These are phyloP conservation scores for Drosophila nasuta DNA, from an alignment of 1,140 invertebrate genomes.

Conservation along the genomic window DNA sequence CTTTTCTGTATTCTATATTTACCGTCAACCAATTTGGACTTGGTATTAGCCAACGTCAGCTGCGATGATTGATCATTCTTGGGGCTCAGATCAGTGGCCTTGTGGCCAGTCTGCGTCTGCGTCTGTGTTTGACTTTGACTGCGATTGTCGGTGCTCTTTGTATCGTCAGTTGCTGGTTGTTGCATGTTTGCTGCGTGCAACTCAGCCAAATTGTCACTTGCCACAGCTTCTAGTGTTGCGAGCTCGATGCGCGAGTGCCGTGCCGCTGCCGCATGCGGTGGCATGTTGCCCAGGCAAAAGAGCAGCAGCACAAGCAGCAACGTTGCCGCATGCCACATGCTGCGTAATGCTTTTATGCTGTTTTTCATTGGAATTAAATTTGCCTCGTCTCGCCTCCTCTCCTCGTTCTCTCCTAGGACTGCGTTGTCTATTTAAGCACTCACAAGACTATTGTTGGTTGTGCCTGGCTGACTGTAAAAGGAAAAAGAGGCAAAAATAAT, in stretches of 20 bases:
- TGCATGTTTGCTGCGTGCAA: slow-evolving; percentile 42
- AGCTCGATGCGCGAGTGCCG: slow-evolving; percentile 34
- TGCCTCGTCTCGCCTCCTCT: not conserved
- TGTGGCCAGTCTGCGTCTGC: not conserved
- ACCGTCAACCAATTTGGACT: slow-evolving; percentile 54
- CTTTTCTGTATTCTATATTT: slow-evolving; percentile 26
- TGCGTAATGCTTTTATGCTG: slow-evolving; percentile 49
- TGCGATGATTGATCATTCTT: slow-evolving; percentile 60
- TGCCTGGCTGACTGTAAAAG: not conserved
- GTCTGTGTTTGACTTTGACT: not conserved
- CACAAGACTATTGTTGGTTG: not conserved
- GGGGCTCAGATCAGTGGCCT: slow-evolving; percentile 30
- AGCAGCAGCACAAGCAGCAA: slow-evolving; percentile 24
- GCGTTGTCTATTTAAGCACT: slow-evolving; percentile 49
- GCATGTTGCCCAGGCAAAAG: slow-evolving; percentile 12
- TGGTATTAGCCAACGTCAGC: slow-evolving; percentile 39
- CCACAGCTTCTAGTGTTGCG: slow-evolving; percentile 29
- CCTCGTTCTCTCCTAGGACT: not conserved
- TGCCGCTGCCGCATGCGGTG: slow-evolving; percentile 31
- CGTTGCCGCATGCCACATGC: slow-evolving; percentile 53
- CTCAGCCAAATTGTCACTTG: slow-evolving; percentile 56
- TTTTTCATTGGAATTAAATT: slow-evolving; percentile 54
- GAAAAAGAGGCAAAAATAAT: slow-evolving; percentile 39
- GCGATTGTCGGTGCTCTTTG: slow-evolving; percentile 50
- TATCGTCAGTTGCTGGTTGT: slow-evolving; percentile 46